Evolutionary conservation across 2,888 invertebrate species (phyloP).

Genomic region (Nemotelus pantherinus): DNA sequence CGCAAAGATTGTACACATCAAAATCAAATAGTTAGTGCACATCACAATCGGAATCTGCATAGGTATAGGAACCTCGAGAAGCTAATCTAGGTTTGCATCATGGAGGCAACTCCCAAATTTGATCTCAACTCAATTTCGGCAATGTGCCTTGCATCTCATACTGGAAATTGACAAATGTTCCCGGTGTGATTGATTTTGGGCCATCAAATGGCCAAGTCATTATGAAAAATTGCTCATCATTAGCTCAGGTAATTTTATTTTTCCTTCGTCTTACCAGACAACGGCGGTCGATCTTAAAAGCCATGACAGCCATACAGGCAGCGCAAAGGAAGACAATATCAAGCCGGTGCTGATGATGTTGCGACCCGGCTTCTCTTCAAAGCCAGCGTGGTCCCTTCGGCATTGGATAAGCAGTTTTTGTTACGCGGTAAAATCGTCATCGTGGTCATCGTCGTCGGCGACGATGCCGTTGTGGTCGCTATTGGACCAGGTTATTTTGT

Average conservation of each 20-base stretch:
- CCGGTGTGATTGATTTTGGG: slow-evolving; percentile 52
- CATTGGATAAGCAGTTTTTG: too few relatives aligned
- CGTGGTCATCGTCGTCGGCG: not conserved
- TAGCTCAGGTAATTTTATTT: slow-evolving; percentile 51
- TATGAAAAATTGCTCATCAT: slow-evolving; percentile 56
- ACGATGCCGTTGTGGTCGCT: not conserved
- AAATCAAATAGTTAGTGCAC: too few relatives aligned
- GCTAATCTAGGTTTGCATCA: too few relatives aligned
- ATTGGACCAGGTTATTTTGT: not conserved
- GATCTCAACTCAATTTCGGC: not conserved
- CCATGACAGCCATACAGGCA: not conserved
- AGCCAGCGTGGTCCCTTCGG: slow-evolving; percentile 17
- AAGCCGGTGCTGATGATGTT: not conserved
- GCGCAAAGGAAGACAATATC: not conserved
- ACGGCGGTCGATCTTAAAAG: slow-evolving; percentile 5
- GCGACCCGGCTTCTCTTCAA: not conserved
- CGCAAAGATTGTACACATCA: too few relatives aligned
- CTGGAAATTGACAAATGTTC: slow-evolving; percentile 52
- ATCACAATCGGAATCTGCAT: too few relatives aligned
- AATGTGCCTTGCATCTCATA: not conserved
- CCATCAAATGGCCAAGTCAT: slow-evolving; percentile 55
- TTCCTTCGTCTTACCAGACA: not conserved
- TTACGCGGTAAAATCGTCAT: slow-evolving; percentile 11
- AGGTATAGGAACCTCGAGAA: too few relatives aligned
- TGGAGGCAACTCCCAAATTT: too few relatives aligned